Conservation (phyloP, 2,113 vertebrate genomes). For the Ranitomeya variabilis region DNA sequence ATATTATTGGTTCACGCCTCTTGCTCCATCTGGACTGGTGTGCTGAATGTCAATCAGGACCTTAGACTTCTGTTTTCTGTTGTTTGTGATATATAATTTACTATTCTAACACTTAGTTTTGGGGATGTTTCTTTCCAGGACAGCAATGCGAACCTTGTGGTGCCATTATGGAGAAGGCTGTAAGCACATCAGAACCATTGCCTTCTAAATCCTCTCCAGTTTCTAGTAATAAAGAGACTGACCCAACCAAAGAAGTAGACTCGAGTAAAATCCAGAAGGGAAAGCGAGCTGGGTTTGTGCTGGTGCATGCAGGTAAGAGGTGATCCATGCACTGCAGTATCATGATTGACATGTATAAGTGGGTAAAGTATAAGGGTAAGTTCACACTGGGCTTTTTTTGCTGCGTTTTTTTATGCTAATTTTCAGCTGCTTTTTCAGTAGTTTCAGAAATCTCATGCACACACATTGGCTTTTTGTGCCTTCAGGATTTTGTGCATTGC, state of each 20-base stretch:
- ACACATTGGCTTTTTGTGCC: no score
- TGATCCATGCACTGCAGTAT: background rate
- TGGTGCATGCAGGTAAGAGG: slow-evolving; percentile 93
- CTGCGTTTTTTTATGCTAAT: no score
- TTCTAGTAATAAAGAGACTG: slow-evolving; percentile 68
- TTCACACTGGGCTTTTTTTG: no score
- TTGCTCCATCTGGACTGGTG: no score
- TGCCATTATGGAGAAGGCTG: slow-evolving; percentile 78
- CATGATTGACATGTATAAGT: background rate
- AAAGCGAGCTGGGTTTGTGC: slow-evolving; percentile 87
- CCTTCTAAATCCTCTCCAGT: slow-evolving; percentile 77
- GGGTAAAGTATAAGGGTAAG: no score
- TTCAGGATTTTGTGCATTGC: no score
- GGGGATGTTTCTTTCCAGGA: slow-evolving; percentile 67
- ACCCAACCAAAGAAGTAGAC: slow-evolving; percentile 71
- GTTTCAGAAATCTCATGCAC: no score
- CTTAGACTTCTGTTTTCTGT: no score
- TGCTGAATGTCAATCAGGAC: no score
- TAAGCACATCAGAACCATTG: slow-evolving; percentile 74
- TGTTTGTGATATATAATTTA: no score
- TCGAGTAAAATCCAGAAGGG: slow-evolving; percentile 71
- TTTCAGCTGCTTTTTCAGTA: no score
- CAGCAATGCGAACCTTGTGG: slow-evolving; percentile 74
- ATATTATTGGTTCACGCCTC: no score
- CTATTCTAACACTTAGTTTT: slow-evolving; percentile 63